Evolutionary conservation across 2,888 invertebrate species (phyloP).

Genomic region (Tridacna gigas): DNA sequence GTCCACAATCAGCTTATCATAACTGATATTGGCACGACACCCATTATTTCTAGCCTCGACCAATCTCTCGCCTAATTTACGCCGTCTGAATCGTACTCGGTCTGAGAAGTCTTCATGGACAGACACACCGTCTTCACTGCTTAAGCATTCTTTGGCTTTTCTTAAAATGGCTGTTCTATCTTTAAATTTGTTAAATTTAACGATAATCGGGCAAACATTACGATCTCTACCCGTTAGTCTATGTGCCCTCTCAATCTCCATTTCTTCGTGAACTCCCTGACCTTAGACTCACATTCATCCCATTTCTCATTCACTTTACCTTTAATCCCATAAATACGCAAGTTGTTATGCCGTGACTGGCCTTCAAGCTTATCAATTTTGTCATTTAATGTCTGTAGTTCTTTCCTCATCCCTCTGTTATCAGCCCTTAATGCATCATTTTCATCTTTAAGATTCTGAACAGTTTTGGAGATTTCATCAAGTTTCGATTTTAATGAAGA

Average conservation of each 20-base stretch:
- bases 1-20: not conserved
- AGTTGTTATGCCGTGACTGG: not conserved
- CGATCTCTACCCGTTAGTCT: not conserved
- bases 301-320: not conserved
- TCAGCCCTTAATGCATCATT: not conserved
- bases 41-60: not conserved
- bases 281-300: not conserved
- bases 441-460: not conserved
- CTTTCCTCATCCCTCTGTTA: not conserved
- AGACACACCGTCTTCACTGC: not conserved
- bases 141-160: not conserved
- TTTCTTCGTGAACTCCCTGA: not conserved
- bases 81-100: not conserved
- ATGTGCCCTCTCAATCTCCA: not conserved
- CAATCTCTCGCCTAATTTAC: not conserved
- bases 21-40: not conserved
- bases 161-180: not conserved
- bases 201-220: not conserved
- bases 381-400: too few relatives aligned
- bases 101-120: conserved; percentile 1
- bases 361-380: not conserved
- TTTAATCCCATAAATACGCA: not conserved
- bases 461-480: not conserved
- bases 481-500: not conserved
- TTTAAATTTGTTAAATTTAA: not conserved